phyloP scores from a whole-genome alignment of 1,140 invertebrate species.

The Aphelenchoides avenae region DNA sequence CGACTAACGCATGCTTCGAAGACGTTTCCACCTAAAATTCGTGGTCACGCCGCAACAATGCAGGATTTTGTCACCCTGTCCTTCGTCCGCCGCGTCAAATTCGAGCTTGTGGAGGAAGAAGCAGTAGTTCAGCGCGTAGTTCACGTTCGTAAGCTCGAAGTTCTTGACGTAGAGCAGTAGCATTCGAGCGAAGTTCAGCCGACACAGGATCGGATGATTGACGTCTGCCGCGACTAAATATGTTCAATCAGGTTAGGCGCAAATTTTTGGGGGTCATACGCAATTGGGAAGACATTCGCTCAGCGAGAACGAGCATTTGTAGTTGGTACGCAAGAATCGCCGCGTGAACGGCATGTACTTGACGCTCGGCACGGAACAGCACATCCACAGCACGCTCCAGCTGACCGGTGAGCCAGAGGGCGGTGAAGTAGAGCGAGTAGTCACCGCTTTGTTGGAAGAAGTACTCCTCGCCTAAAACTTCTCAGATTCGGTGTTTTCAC shows the following conservation, averaged over 20 bases:
- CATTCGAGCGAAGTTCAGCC: constrained; percentile 53
- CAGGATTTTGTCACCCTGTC: neutral
- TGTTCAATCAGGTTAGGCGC: neutral
- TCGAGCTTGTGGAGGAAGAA: constrained; percentile 47
- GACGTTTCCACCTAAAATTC: constrained; percentile 27
- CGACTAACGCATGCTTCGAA: constrained; percentile 57
- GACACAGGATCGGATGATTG: constrained; percentile 33
- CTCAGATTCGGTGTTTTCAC: constrained; percentile 1
- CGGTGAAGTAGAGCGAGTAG: constrained; percentile 47
- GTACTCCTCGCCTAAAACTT: constrained; percentile 50
- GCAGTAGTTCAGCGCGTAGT: constrained; percentile 48
- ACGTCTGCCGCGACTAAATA: constrained; percentile 48
- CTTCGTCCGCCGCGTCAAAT: constrained; percentile 29
- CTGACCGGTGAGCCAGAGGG: constrained; percentile 53
- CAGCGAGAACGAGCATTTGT: constrained; percentile 24
- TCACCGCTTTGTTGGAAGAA: constrained; percentile 44
- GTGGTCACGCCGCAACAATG: constrained; percentile 3
- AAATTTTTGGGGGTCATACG: constrained; percentile 26
- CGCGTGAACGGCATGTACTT: constrained; percentile 46
- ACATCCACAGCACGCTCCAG: constrained; percentile 49
- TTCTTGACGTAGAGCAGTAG: constrained; percentile 53
- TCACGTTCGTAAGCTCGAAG: constrained; percentile 49
- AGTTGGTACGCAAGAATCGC: constrained; percentile 42
- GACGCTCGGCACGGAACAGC: constrained; percentile 23
- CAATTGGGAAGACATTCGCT: constrained; percentile 31